Evolutionary conservation across 1,140 invertebrate species (phyloP).

Genomic region (Drosophila pallidifrons): DNA sequence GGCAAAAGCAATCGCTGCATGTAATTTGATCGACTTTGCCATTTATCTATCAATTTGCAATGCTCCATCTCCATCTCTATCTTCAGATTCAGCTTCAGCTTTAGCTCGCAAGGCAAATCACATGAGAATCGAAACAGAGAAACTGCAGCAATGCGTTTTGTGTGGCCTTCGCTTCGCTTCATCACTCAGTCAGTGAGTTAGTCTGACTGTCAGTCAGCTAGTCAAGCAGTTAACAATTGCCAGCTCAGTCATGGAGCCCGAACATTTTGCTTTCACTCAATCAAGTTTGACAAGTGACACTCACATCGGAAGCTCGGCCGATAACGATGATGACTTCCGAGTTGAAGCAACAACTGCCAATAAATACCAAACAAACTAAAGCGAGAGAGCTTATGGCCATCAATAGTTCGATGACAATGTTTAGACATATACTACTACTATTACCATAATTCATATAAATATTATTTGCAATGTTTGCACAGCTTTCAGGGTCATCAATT

Average conservation of each 20-base stretch:
- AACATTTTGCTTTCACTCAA: constrained; percentile 70
- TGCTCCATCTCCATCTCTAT: constrained; percentile 1
- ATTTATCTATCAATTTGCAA: constrained; percentile 71
- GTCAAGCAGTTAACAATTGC: constrained; percentile 31
- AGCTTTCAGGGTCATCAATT: not conserved
- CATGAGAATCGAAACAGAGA: constrained; percentile 24
- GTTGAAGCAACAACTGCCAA: constrained; percentile 9
- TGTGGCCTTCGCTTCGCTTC: constrained; percentile 25
- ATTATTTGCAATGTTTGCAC: not conserved
- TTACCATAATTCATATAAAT: not conserved
- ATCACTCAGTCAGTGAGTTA: constrained; percentile 31
- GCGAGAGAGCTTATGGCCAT: not conserved
- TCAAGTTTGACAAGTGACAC: constrained; percentile 76
- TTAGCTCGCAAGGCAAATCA: constrained; percentile 18
- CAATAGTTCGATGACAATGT: not conserved
- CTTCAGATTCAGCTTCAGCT: too few species aligned
- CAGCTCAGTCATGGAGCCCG: constrained; percentile 6
- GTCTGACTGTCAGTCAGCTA: constrained; percentile 35
- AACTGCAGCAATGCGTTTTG: not conserved
- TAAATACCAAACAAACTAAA: constrained; percentile 8
- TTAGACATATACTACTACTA: not conserved
- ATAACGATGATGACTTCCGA: constrained; percentile 61
- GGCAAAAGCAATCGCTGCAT: constrained; percentile 50
- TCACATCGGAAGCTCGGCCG: constrained; percentile 47
- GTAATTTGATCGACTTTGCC: constrained; percentile 56